A percentile compares a stretch with the other conserved stretches of the same genome.
phyloP scores from a whole-genome alignment of 2,113 vertebrate genomes.

The Labeo rohita region DNA sequence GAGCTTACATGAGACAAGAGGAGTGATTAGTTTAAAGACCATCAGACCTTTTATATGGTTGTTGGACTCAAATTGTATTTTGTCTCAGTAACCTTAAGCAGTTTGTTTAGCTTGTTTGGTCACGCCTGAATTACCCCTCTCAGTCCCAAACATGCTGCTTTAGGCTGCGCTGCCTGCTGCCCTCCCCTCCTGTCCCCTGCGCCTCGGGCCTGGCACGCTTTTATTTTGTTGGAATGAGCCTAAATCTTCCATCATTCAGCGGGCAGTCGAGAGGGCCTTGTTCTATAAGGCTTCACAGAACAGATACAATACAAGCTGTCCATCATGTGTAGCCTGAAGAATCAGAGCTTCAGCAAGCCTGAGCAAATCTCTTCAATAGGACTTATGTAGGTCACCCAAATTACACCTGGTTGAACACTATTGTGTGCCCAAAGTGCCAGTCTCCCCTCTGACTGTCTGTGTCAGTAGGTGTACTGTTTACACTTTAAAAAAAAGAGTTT shows the following conservation, averaged over 20 bases:
- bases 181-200: not conserved
- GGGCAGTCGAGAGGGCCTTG: not conserved
- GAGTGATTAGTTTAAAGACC: not conserved
- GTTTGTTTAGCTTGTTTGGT: not conserved
- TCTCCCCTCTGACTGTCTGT: too few species aligned
- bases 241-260: constrained; percentile 32
- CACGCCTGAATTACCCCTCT: constrained; percentile 19
- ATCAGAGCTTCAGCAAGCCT: not conserved
- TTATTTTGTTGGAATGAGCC: constrained; percentile 49
- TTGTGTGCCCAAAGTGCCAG: not conserved
- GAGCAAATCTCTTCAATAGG: constrained; percentile 11
- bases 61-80: constrained; percentile 23
- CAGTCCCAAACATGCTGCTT: not conserved
- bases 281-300: constrained; percentile 10
- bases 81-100: constrained; percentile 39
- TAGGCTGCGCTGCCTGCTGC: not conserved
- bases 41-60: constrained; percentile 15
- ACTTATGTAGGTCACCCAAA: constrained; percentile 22
- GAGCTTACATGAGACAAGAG: not conserved
- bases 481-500: too few species aligned
- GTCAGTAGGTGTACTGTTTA: not conserved
- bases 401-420: not conserved
- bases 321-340: constrained; percentile 21
- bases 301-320: constrained; percentile 10
- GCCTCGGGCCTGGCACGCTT: constrained; percentile 17